Evolutionary conservation across 1,140 invertebrate species (phyloP), one percentile per base, ranked within the genome.

Genomic region (Trissolcus basalis): DNA sequence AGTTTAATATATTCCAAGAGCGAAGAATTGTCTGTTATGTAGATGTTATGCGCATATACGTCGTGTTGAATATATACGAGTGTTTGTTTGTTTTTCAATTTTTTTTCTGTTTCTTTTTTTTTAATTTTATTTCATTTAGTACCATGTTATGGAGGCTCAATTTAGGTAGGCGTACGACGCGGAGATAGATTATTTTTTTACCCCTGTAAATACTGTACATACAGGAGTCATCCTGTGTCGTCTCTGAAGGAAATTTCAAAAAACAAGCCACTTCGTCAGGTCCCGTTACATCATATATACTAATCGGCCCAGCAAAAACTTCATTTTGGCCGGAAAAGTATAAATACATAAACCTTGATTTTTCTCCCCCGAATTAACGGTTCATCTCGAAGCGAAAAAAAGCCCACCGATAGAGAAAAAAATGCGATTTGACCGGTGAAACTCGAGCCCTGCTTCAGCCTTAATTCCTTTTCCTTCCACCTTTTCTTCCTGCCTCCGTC

Each of bases 61-160:
- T 54, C 41, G 43, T 53, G 64, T 59, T 63, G 61, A 63, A 43
- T 67, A 70, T 47, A 51, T 68, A 53, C 44, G 58, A 55, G 36
- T 61, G 44, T 50, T 54, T 63, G n/a, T 45, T 45, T 53, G 54
- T 59, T 59, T 73, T 47, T 65, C 61, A n/a, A n/a, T n/a, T 27
- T 27, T 27, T 27, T 27, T 27, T 27, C 1, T 3, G 19, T 27
- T 27, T 27, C 19, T 27, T 27, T 27, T 27, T 27, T 27, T 27
- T 27, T 27, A 27, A 27, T 27, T 27, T 27, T 27, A 27, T 27
- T 6, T 27, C 68, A 77, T 65, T 58, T 83, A 82, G 77, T n/a
- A 84, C 78, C 83, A 82, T 51, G 78, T 82, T 59, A 82, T 82
- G 80, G 83, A 85, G 83, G 84, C 84, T 86, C 84, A 86, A 86